Percentiles rank a stretch among this genome's conserved stretches.
Evolutionary conservation across 1,140 invertebrate species (phyloP).

Genomic region (Micrasema longulum): DNA sequence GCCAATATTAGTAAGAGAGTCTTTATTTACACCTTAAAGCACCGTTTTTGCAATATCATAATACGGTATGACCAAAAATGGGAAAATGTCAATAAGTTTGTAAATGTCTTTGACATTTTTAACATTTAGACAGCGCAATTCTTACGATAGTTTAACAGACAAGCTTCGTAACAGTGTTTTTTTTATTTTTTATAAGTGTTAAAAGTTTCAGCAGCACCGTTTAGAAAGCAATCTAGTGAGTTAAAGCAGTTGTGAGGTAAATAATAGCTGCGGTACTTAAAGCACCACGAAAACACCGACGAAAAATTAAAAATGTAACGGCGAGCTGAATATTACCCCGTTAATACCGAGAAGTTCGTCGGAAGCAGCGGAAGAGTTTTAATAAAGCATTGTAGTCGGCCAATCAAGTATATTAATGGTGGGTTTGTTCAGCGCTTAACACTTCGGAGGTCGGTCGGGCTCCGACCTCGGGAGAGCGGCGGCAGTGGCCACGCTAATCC

Average conservation of each 20-base stretch:
- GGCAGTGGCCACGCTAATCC: slow-evolving; percentile 7
- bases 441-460: background rate
- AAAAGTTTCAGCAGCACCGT: background rate
- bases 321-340: slow-evolving; percentile 13
- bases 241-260: background rate
- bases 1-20: no score
- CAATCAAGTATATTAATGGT: slow-evolving; percentile 18
- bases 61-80: no score
- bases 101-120: no score
- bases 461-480: background rate
- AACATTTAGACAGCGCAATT: no score
- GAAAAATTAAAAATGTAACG: slow-evolving; percentile 19
- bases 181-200: background rate
- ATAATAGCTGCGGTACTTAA: background rate
- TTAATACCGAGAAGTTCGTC: slow-evolving; percentile 11
- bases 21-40: no score
- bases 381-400: slow-evolving; percentile 21
- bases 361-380: slow-evolving; percentile 7
- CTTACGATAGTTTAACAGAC: no score
- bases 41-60: no score
- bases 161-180: no score
- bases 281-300: no score
- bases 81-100: no score
- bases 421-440: background rate
- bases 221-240: slow-evolving; percentile 20